These are phyloP conservation scores for Torymus texanus DNA, from an alignment of 2,888 invertebrate genomes.

Conservation along the genomic window DNA sequence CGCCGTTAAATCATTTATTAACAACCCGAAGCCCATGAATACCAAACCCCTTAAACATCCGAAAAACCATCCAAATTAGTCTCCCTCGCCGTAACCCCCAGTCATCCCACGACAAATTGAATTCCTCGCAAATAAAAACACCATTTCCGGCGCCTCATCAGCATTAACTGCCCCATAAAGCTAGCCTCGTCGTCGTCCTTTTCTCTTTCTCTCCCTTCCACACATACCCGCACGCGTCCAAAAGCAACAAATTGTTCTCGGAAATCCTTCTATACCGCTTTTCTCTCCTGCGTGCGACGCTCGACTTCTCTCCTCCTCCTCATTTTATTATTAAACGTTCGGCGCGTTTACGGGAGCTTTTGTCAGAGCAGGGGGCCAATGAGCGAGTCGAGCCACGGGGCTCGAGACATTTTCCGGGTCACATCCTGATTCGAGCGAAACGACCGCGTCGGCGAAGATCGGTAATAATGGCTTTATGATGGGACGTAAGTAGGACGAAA, in stretches of 20 bases:
- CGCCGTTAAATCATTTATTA: too few relatives aligned
- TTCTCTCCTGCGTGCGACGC: too few relatives aligned
- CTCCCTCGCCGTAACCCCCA: too few relatives aligned
- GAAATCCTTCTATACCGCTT: background rate
- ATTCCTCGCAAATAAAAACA: background rate
- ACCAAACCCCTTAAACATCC: too few relatives aligned
- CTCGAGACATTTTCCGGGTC: conserved; percentile 50
- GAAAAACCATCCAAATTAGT: too few relatives aligned
- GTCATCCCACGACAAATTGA: background rate
- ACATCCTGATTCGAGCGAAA: conserved; percentile 54
- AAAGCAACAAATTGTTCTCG: conserved; percentile 16
- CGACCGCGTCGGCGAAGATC: conserved; percentile 36
- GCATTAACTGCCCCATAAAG: background rate
- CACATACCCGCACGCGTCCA: too few relatives aligned
- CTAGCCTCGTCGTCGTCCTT: background rate
- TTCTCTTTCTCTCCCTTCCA: too few relatives aligned
- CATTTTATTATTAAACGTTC: conserved; percentile 40
- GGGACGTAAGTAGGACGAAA: conserved; percentile 46
- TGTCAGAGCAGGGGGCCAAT: conserved; percentile 18
- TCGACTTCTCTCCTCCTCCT: background rate
- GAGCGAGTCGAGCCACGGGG: background rate
- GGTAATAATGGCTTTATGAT: conserved; percentile 55
- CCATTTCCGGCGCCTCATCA: background rate
- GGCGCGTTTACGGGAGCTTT: conserved; percentile 40
- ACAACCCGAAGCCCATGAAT: too few relatives aligned